Conservation (phyloP, 2,113 vertebrate species). For the Vulpes lagopus region DNA sequence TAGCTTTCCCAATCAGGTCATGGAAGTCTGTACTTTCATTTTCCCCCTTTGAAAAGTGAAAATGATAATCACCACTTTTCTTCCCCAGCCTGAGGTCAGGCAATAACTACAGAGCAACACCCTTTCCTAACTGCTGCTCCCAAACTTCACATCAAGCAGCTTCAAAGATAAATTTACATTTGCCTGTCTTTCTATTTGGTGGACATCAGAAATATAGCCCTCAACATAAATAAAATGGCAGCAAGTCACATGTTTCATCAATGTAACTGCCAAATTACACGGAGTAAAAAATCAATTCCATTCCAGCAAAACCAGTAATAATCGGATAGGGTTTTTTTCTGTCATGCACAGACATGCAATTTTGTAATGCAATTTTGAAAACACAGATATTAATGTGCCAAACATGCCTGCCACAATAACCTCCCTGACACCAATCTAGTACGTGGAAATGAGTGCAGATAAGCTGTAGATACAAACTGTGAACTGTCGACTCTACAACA, state of each 20-base stretch:
- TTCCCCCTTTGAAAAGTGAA: conserved; percentile 61
- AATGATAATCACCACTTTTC: conserved; percentile 60
- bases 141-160: neutral
- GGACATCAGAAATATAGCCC: conserved; percentile 63
- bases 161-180: conserved; percentile 56
- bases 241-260: conserved; percentile 57
- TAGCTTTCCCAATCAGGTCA: conserved; percentile 70
- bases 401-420: conserved; percentile 45
- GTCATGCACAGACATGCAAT: neutral
- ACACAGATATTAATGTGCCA: conserved; percentile 59
- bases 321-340: conserved; percentile 23
- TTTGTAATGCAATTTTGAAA: conserved; percentile 66
- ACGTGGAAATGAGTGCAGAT: conserved; percentile 50
- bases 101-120: neutral
- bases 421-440: conserved; percentile 66
- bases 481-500: neutral
- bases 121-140: neutral
- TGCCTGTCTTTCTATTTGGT: conserved; percentile 56
- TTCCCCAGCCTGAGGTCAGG: neutral
- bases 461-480: conserved; percentile 19
- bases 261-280: conserved; percentile 64
- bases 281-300: conserved; percentile 73
- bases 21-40: conserved; percentile 53
- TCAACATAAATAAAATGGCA: conserved; percentile 72
- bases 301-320: conserved; percentile 72